Evolutionary conservation across 64 coral and sea anemone species (phyloP).

Genomic region (Acropora tenuis): DNA sequence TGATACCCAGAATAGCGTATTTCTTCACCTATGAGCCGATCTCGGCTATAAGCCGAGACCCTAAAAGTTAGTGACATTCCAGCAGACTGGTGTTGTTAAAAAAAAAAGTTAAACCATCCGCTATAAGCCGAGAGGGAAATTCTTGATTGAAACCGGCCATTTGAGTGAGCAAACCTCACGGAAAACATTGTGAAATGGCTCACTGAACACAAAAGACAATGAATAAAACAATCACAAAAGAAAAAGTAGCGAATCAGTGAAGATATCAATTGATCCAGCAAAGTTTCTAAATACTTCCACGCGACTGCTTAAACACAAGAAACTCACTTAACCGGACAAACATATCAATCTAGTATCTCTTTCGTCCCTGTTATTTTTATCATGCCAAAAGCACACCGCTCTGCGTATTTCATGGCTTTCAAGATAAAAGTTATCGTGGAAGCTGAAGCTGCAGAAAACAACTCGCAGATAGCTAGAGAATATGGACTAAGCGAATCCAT

Average conservation of each 20-base stretch:
- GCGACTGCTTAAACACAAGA: not conserved
- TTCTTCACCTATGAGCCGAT: too few relatives aligned
- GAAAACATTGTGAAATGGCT: constrained; percentile 9
- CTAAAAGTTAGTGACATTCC: too few relatives aligned
- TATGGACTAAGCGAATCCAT: constrained; percentile 4
- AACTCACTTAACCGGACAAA: not conserved
- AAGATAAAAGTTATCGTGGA: constrained; percentile 10
- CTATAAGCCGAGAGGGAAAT: not conserved
- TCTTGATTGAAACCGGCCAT: constrained; percentile 14
- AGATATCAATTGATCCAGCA: not conserved
- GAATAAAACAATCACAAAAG: constrained; percentile 9
- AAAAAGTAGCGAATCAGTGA: not conserved
- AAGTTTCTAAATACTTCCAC: not conserved
- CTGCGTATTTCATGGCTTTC: not conserved
- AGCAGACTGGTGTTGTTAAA: too few relatives aligned
- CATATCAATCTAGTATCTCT: constrained; percentile 8
- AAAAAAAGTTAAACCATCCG: too few relatives aligned
- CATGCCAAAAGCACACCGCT: constrained; percentile 8
- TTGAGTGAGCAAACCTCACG: constrained; percentile 25
- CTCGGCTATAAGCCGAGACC: too few relatives aligned
- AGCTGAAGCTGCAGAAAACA: constrained; percentile 15
- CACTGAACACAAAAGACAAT: constrained; percentile 6
- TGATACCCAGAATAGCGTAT: too few relatives aligned
- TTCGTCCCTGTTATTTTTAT: not conserved
- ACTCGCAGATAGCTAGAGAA: constrained; percentile 1